phyloP scores from a whole-genome alignment of 2,797 vertebrate genomes.

The Galago senegalensis region DNA sequence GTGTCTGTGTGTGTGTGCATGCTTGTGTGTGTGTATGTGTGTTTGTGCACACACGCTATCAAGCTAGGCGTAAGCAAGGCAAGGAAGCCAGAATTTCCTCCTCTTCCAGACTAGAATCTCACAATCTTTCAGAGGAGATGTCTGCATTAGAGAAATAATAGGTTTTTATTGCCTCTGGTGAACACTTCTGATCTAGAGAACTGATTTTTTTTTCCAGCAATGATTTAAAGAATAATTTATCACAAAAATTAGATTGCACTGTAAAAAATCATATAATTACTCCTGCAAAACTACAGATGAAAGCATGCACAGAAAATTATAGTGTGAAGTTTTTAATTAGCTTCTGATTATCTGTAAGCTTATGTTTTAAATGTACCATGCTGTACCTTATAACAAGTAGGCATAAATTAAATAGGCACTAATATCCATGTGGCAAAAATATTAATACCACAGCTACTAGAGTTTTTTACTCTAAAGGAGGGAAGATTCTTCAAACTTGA shows the following conservation, averaged over 20 bases:
- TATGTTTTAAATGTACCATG: constrained; percentile 78
- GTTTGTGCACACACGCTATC: background rate
- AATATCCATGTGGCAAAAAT: constrained; percentile 58
- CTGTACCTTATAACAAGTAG: constrained; percentile 69
- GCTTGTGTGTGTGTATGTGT: background rate
- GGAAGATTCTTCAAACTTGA: background rate
- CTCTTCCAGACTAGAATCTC: background rate
- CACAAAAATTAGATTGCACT: constrained; percentile 73
- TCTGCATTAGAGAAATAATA: background rate
- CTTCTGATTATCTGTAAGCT: constrained; percentile 80
- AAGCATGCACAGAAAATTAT: constrained; percentile 78
- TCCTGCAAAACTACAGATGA: constrained; percentile 74
- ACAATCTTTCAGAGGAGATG: background rate
- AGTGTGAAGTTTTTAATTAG: constrained; percentile 80
- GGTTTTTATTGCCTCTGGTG: background rate
- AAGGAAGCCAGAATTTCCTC: background rate
- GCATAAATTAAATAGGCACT: constrained; percentile 75
- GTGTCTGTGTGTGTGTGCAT: background rate
- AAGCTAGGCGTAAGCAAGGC: background rate
- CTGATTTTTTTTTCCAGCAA: constrained; percentile 51
- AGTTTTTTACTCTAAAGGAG: background rate
- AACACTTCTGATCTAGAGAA: constrained; percentile 27
- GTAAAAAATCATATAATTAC: constrained; percentile 80
- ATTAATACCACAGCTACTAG: constrained; percentile 50
- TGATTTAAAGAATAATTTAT: constrained; percentile 71